Evolutionary conservation across 2,797 vertebrate species (phyloP), one percentile per base, ranked within the genome.

Genomic region (Echiichthys vipera): DNA sequence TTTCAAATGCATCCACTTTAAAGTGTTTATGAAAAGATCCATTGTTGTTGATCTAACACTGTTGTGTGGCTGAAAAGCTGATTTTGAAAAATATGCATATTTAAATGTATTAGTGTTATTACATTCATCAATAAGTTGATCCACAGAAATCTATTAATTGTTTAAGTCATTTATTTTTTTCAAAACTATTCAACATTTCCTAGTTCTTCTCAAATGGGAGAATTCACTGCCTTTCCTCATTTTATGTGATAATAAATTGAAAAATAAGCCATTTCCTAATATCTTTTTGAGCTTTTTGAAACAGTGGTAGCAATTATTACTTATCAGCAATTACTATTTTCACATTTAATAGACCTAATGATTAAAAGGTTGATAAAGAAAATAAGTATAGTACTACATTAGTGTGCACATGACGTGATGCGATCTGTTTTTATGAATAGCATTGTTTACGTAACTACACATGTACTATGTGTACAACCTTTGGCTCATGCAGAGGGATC

Each of bases 1-100:
- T 73, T 70, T 79, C 5, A 49, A 55, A 34, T 2, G 47, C 20
- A 39, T 76, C 59, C 29, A 15, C 51, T 83, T 55, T 40, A 32
- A 59, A 46, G 20, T 15, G 43, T 61, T 72, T 49, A 0, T 74
- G 62, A 78, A 78, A 72, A 46, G 51, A 57, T 15, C n/a, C 15
- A 13, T 73, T 73, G 36, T 77, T 39, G 13, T 11, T n/a, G 14
- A 6, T 22, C 36, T 39, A 5, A 56, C 25, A 25, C 47, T 43
- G 7, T 63, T 22, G 14, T 13, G 53, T 62, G n/a, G 42, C 43
- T 53, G 0, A 56, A 51, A 50, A 24, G 17, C 40, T 39, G 13
- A 57, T n/a, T 50, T 8, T 45, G 17, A 55, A 30, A 56, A 42
- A 7, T 9, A 20, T 1, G 4, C 8, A 10, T 39, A 50, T 56